Percentiles rank a stretch among this genome's conserved stretches.
phyloP scores from a whole-genome alignment of 1,140 invertebrate species.

The Paraescarpia echinospica region DNA sequence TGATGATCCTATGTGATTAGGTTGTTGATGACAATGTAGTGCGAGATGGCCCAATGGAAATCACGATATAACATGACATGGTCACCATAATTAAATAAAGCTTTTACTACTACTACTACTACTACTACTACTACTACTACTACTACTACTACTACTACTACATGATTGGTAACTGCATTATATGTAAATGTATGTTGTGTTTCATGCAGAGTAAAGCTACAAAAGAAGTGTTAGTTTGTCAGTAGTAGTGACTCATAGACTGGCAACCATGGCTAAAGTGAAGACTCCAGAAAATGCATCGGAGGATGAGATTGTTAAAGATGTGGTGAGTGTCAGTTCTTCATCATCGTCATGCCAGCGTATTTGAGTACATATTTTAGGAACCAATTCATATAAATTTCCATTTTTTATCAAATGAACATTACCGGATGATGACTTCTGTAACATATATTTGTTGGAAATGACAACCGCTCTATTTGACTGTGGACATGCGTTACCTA shows the following conservation, averaged over 20 bases:
- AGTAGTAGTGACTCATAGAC: not conserved
- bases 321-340: constrained; percentile 21
- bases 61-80: too few relatives aligned
- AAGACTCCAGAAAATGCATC: constrained; percentile 17
- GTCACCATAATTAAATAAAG: too few relatives aligned
- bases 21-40: too few relatives aligned
- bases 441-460: too few relatives aligned
- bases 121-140: too few relatives aligned
- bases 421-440: not conserved
- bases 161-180: not conserved
- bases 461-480: too few relatives aligned
- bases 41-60: too few relatives aligned
- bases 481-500: too few relatives aligned
- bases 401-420: not conserved
- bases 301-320: constrained; percentile 25
- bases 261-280: constrained; percentile 14
- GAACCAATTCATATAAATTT: not conserved
- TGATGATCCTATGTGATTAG: too few relatives aligned
- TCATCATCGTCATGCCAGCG: not conserved
- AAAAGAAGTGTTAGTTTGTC: not conserved
- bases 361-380: not conserved
- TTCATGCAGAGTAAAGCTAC: constrained; percentile 1
- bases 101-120: too few relatives aligned
- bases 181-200: not conserved
- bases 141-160: too few relatives aligned